Conservation (phyloP, 2,113 vertebrate species). For the Cichladusa arquata region DNA sequence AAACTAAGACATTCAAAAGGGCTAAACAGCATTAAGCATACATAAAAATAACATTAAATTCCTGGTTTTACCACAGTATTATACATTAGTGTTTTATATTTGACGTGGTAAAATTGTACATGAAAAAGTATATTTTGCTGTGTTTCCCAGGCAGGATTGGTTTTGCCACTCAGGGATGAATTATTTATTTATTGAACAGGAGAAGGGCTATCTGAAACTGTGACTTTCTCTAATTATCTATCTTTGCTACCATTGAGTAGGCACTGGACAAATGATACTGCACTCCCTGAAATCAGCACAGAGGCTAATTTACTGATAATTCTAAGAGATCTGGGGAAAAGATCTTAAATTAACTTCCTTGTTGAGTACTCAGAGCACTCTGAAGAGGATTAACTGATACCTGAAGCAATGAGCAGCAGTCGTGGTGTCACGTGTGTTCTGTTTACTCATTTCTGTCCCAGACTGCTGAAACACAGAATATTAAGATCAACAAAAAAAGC, state of each 20-base stretch:
- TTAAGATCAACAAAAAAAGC: neutral
- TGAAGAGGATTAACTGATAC: neutral
- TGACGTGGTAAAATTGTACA: neutral
- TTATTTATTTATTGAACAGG: neutral
- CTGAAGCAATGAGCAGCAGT: neutral
- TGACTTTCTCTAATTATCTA: neutral
- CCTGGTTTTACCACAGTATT: neutral
- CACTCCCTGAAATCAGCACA: neutral
- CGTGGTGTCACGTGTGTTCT: accelerated
- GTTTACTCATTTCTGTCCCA: accelerated
- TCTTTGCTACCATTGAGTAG: neutral
- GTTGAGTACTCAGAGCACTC: neutral
- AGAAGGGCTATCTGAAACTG: neutral
- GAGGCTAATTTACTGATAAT: neutral
- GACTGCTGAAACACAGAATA: neutral
- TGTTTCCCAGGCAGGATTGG: neutral
- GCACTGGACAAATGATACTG: neutral
- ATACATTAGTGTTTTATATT: neutral
- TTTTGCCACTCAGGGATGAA: neutral
- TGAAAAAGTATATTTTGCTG: neutral
- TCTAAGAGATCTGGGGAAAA: neutral
- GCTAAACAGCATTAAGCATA: neutral
- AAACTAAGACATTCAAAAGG: neutral
- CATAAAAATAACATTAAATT: neutral
- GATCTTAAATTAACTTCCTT: neutral